Conservation (phyloP, 2,888 invertebrate species). For the Aphrophora alni region DNA sequence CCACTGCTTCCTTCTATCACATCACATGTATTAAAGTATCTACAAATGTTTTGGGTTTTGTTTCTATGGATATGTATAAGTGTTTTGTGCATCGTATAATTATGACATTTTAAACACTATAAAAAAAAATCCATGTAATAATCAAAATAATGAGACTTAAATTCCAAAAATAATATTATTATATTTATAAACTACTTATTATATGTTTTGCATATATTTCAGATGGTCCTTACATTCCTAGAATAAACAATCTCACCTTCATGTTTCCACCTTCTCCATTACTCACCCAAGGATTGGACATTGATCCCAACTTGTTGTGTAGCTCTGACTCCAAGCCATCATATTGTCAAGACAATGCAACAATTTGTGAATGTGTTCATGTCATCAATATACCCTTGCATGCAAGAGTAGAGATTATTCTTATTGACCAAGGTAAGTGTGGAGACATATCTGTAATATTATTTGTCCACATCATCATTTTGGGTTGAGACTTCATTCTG, state of each 20-base stretch:
- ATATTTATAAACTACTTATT: too few species aligned
- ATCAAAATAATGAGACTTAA: too few species aligned
- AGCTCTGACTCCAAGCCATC: conserved; percentile 39
- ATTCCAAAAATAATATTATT: too few species aligned
- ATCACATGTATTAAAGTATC: too few species aligned
- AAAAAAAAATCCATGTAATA: too few species aligned
- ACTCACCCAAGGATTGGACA: conserved; percentile 72
- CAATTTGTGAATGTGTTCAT: conserved; percentile 74
- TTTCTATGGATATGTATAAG: too few species aligned
- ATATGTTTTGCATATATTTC: conserved; percentile 2
- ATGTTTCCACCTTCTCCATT: conserved; percentile 79
- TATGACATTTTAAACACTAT: too few species aligned
- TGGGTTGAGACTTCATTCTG: not conserved
- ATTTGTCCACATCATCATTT: too few species aligned
- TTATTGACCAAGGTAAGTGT: conserved; percentile 78
- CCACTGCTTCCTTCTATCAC: too few species aligned
- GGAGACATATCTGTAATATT: too few species aligned
- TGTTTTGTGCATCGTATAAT: too few species aligned
- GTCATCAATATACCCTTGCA: conserved; percentile 70
- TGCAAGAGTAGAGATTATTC: conserved; percentile 74
- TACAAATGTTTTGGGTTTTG: too few species aligned
- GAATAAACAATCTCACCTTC: conserved; percentile 75
- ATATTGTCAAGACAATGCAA: conserved; percentile 36
- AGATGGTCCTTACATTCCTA: conserved; percentile 54
- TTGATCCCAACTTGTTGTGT: conserved; percentile 63